Conservation (phyloP, 1,140 invertebrate genomes). For the Nasonia vitripennis region DNA sequence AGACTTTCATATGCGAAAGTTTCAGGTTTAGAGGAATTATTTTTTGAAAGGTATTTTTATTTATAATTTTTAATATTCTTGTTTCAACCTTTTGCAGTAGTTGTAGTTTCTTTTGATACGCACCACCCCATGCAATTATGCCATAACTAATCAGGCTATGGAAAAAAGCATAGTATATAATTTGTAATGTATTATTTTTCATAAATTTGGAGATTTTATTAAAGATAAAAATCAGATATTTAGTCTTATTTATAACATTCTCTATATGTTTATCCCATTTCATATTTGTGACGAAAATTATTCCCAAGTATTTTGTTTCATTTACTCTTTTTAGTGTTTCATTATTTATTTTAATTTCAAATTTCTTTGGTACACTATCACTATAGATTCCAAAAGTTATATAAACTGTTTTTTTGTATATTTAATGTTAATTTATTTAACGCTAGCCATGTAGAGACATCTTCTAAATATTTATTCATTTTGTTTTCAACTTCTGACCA, state of each 20-base stretch:
- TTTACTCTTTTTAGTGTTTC: too few relatives aligned
- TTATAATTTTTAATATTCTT: background rate
- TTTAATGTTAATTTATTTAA: too few relatives aligned
- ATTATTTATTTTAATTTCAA: too few relatives aligned
- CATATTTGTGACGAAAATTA: too few relatives aligned
- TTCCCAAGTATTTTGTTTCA: too few relatives aligned
- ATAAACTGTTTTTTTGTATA: background rate
- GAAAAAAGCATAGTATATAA: background rate
- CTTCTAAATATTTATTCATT: too few relatives aligned
- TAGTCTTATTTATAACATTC: background rate
- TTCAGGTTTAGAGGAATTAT: background rate
- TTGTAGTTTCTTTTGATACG: background rate
- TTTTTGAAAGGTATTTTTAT: background rate
- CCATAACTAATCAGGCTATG: slow-evolving; percentile 2
- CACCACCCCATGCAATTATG: background rate
- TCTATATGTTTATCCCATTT: too few relatives aligned
- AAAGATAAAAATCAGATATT: background rate
- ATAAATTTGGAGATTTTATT: background rate
- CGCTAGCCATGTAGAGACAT: too few relatives aligned
- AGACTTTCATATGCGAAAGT: too few relatives aligned
- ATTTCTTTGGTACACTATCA: too few relatives aligned
- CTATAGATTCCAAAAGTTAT: too few relatives aligned
- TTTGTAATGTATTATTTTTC: background rate
- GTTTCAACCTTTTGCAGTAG: background rate
- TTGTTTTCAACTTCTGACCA: too few relatives aligned